Conservation (phyloP, 2,888 invertebrate genomes). For the Sussaba pulchella region DNA sequence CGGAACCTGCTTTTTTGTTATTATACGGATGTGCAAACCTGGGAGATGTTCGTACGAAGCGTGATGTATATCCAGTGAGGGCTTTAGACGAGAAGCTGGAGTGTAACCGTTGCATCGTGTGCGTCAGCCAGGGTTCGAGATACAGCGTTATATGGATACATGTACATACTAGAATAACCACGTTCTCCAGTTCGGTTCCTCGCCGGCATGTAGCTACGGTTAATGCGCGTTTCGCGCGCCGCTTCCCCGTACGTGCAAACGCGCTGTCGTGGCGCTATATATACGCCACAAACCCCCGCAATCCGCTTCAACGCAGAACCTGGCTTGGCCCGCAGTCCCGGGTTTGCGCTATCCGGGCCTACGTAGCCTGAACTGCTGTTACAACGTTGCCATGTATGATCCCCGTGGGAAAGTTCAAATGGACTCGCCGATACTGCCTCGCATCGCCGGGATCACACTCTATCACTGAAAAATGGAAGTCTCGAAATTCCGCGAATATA, state of each 20-base stretch:
- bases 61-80: background rate
- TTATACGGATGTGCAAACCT: background rate
- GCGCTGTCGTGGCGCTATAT: conserved; percentile 37
- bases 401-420: conserved; percentile 22
- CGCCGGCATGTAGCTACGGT: conserved; percentile 40
- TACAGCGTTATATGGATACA: background rate
- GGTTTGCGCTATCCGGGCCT: background rate
- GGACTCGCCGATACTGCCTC: conserved; percentile 9
- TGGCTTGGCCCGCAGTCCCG: conserved; percentile 1
- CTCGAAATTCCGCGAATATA: background rate
- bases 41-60: background rate
- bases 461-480: background rate
- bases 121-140: background rate
- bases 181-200: conserved; percentile 38
- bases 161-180: conserved; percentile 42
- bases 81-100: background rate
- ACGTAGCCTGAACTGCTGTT: conserved; percentile 28
- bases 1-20: no score
- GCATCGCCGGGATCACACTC: background rate
- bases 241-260: conserved; percentile 55
- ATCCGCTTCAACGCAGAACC: conserved; percentile 38
- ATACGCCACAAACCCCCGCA: conserved; percentile 45
- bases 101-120: background rate
- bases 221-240: conserved; percentile 40
- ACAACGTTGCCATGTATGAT: conserved; percentile 31